Evolutionary conservation across 2,888 invertebrate genomes (phyloP).

Genomic region (Alcis repandata): DNA sequence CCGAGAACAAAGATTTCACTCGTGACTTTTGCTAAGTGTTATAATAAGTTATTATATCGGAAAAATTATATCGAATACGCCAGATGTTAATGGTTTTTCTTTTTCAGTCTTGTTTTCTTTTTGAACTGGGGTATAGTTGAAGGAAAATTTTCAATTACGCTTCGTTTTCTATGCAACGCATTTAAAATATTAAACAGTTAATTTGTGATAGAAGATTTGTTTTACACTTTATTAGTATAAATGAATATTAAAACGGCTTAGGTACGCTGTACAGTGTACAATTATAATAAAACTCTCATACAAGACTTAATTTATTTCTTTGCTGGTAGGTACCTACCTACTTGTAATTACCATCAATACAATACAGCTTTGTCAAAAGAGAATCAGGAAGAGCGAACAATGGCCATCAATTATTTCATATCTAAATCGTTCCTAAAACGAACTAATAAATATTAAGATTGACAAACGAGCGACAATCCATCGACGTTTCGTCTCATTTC

Average conservation of each 20-base stretch:
- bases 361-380: conserved; percentile 7
- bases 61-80: conserved; percentile 58
- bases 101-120: conserved; percentile 7
- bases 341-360: background rate
- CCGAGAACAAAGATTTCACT: conserved; percentile 81
- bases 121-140: background rate
- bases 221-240: too few relatives aligned
- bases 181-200: too few relatives aligned
- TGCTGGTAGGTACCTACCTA: background rate
- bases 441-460: conserved; percentile 63
- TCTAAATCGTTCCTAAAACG: conserved; percentile 57
- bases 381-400: conserved; percentile 26
- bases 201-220: too few relatives aligned
- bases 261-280: too few relatives aligned
- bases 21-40: conserved; percentile 81
- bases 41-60: conserved; percentile 76
- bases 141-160: background rate
- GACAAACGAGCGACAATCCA: conserved; percentile 65
- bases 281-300: background rate
- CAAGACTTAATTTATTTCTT: background rate
- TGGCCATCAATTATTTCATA: conserved; percentile 46
- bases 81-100: conserved; percentile 39
- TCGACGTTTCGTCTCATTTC: conserved; percentile 65
- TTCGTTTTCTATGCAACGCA: background rate
- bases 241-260: too few relatives aligned